Evolutionary conservation across 1,140 invertebrate species (phyloP), one percentile per base, ranked within the genome.

Genomic region (Papilio polyxenes): DNA sequence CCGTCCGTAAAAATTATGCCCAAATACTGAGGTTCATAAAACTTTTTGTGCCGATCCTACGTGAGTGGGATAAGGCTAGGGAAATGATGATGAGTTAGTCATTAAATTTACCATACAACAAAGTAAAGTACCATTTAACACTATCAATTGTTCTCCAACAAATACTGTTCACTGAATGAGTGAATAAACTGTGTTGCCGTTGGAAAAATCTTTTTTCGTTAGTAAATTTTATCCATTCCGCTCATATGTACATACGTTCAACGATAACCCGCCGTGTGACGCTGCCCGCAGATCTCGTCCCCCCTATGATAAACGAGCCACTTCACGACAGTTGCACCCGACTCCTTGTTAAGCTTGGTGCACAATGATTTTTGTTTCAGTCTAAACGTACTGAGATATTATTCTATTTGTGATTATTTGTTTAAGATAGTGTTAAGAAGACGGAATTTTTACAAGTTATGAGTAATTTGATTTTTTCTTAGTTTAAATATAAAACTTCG

Each of bases 261-360:
- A 49, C 75, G 82, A 85, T 85, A 85, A 82, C 78, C 81, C 31
- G 59, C 62, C 48, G 78, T 82, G 84, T 85, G 78, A 82, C 82
- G 80, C 81, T 83, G 31, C 75, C 80, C 80, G 75, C 23, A 82
- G 84, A 82, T 81, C 65, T 72, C 82, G 53, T 81, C 76, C 81
- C 82, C 56, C 81, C n/a, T 51, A 79, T 83, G 82, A 85, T 85
- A 83, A 82, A 85, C 79, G 82, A 81, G 78, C 79, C 78, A 82
- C 80, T 84, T 79, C 59, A 82, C 69, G 80, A 84, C 83, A 80
- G 56, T 75, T 69, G 65, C 48, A 37, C 76, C 69, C 62, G 69
- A 77, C 81, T 83, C 65, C 75, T 77, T 53, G 20, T 77, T 56
- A 77, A 49, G 75, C 49, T 51, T 3, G 10, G 49, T 77, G 10